Evolutionary conservation across 92 coral and sea anemone species (phyloP), one percentile per base, ranked within the genome.

Genomic region (Epizoanthus illoricatus): DNA sequence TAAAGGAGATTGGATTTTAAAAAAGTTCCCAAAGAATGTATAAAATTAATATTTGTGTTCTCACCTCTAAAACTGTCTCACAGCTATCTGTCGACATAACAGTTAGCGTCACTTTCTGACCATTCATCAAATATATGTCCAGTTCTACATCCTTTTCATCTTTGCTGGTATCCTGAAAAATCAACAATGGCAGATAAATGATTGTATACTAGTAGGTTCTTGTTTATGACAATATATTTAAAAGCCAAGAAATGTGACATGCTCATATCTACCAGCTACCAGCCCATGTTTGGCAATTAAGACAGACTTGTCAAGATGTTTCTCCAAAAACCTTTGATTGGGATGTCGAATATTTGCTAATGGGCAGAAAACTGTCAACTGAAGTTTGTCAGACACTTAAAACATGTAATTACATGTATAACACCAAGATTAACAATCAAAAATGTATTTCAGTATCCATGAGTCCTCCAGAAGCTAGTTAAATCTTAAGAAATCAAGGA

Each of bases 101-200:
- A 36, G 65, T 87, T 63, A 93, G 73, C 18, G 90, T 76, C 18
- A 95, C 72, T 41, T 95, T 95, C 61, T 90, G 90, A 8, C 98
- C 98, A 89, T 95, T 95, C 98, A 95, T 93, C 73, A 95, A 82
- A 75, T 87, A 95, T 45, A 95, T 58, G 47, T 93, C 98, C 69
- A 95, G 73, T 17, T 92, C 75, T 40, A 89, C 90, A 74, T 87
- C 86, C 83, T 93, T 95, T 74, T 92, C 81, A 7, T 88, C 90
- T 65, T 91, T 87, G 68, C 65, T 54, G 19, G 87, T 81, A 70
- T 95, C 94, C 98, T 95, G 65, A 12, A 21, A 62, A 54, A 59
- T 16, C 54, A 71, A 16, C 69, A 65, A 20, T 10, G 39, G 11
- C 15, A 65, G 4, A 63, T 7, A n/a, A n/a, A 24, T 13, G n/a